Evolutionary conservation across 2,888 invertebrate genomes (phyloP).

Genomic region (Drosophila monieri): DNA sequence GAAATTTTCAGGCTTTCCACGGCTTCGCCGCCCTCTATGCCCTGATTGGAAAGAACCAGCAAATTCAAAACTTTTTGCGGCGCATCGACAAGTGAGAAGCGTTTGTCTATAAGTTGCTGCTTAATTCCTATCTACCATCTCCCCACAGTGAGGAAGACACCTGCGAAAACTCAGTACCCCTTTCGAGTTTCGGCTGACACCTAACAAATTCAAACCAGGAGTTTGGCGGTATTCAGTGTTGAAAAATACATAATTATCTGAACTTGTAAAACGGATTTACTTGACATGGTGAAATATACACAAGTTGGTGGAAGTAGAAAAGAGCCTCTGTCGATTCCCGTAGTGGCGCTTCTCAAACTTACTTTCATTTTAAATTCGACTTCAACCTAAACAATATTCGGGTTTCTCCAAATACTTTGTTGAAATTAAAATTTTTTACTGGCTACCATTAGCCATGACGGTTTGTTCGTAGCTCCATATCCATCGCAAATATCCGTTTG

Average conservation of each 20-base stretch:
- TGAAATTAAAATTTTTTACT: too few species aligned
- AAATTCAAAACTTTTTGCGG: conserved; percentile 74
- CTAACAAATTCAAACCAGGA: neutral
- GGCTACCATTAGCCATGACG: too few species aligned
- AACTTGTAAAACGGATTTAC: neutral
- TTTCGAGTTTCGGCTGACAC: conserved; percentile 54
- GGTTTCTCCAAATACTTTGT: neutral
- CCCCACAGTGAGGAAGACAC: conserved; percentile 65
- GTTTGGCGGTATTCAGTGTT: neutral
- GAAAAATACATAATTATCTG: neutral
- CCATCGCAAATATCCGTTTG: too few species aligned
- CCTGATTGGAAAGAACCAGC: conserved; percentile 74
- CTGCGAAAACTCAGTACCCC: conserved; percentile 74
- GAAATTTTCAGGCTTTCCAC: conserved; percentile 54
- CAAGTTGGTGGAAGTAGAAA: neutral
- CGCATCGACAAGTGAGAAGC: conserved; percentile 71
- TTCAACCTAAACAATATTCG: neutral
- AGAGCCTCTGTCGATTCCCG: neutral
- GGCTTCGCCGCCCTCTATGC: conserved; percentile 77
- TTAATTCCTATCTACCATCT: neutral
- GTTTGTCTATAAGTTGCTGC: too few species aligned
- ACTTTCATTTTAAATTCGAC: neutral
- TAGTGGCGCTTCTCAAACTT: neutral
- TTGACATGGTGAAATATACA: neutral
- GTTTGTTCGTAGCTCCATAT: too few species aligned